These are phyloP conservation scores for Cottoperca gobio DNA, from an alignment of 2,797 vertebrate species.

Conservation along the genomic window DNA sequence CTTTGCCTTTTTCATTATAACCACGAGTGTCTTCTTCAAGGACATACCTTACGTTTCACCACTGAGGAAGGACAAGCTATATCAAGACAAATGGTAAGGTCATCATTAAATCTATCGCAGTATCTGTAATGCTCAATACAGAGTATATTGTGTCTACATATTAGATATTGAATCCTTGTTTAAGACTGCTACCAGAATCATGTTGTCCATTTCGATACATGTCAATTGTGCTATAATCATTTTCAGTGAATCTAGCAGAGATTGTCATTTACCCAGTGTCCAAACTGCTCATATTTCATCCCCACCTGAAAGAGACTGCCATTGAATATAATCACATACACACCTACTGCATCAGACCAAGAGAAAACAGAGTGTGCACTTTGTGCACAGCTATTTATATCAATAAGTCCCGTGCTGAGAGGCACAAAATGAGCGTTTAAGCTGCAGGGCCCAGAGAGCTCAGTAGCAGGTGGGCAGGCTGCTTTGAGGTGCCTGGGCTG, in stretches of 20 bases:
- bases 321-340: conserved; percentile 85
- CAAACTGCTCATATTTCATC: conserved; percentile 88
- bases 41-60: conserved; percentile 67
- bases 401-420: conserved; percentile 91
- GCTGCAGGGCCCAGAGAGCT: conserved; percentile 86
- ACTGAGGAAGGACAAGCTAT: conserved; percentile 74
- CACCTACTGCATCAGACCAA: conserved; percentile 84
- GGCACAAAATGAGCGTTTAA: conserved; percentile 91
- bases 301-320: conserved; percentile 84
- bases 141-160: conserved; percentile 73
- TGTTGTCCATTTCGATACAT: conserved; percentile 79
- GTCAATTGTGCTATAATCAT: conserved; percentile 81
- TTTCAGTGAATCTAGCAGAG: conserved; percentile 84
- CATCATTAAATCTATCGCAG: conserved; percentile 81
- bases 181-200: conserved; percentile 72
- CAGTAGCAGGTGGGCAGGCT: conserved; percentile 86
- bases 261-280: conserved; percentile 87
- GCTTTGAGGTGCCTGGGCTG: conserved; percentile 79
- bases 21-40: conserved; percentile 70
- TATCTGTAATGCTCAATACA: conserved; percentile 76
- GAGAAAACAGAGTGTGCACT: conserved; percentile 89
- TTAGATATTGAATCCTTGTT: conserved; percentile 83
- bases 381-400: conserved; percentile 91
- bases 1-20: conserved; percentile 59
- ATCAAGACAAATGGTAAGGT: conserved; percentile 85